Evolutionary conservation across 1,140 invertebrate genomes (phyloP).

Genomic region (Eriosoma lanigerum): DNA sequence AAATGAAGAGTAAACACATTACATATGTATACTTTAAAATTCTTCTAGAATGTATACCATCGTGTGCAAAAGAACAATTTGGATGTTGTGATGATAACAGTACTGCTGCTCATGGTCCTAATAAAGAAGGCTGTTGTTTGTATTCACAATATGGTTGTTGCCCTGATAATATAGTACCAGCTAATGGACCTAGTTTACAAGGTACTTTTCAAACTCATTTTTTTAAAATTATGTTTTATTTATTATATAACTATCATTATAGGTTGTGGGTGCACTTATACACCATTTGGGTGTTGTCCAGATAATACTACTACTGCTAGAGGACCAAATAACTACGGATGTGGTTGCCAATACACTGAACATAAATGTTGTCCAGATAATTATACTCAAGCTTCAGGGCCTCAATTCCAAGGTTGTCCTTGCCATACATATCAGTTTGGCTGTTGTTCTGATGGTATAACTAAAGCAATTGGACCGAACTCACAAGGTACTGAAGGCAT

Average conservation of each 20-base stretch:
- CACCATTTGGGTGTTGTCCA: slow-evolving; percentile 83
- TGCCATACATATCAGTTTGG: slow-evolving; percentile 62
- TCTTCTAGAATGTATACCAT: slow-evolving; percentile 66
- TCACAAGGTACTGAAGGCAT: slow-evolving; percentile 67
- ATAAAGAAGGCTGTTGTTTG: slow-evolving; percentile 81
- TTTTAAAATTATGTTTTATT: background rate
- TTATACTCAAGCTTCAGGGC: slow-evolving; percentile 75
- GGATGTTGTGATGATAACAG: slow-evolving; percentile 87
- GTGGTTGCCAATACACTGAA: slow-evolving; percentile 76
- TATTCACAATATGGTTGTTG: slow-evolving; percentile 77
- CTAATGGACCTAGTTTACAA: slow-evolving; percentile 76
- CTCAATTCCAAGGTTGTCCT: slow-evolving; percentile 80
- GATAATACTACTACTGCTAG: slow-evolving; percentile 82
- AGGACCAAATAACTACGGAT: slow-evolving; percentile 73
- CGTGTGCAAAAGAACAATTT: slow-evolving; percentile 72
- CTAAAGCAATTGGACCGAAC: slow-evolving; percentile 74
- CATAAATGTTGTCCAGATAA: slow-evolving; percentile 86
- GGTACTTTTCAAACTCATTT: slow-evolving; percentile 58
- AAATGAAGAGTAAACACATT: background rate
- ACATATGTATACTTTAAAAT: background rate
- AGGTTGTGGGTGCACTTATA: slow-evolving; percentile 74
- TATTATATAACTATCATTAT: slow-evolving; percentile 58
- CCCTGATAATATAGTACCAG: slow-evolving; percentile 82
- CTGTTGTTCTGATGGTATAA: slow-evolving; percentile 87
- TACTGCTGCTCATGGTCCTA: slow-evolving; percentile 82